Evolutionary conservation across 2,113 vertebrate genomes (phyloP).

Genomic region (Laticauda laticaudata): DNA sequence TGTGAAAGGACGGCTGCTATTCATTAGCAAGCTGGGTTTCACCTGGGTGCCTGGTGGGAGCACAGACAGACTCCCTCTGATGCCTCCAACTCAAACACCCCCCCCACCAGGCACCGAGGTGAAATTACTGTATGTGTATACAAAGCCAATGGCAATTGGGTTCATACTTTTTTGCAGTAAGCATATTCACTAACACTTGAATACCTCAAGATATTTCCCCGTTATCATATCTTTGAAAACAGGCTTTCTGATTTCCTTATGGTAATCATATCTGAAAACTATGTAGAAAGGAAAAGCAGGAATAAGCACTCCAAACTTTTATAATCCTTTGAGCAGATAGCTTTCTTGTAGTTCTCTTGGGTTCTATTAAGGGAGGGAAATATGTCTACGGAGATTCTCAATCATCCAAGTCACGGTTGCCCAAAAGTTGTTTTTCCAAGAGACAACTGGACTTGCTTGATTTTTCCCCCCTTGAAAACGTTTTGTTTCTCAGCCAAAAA

Average conservation of each 20-base stretch:
- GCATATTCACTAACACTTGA: not conserved
- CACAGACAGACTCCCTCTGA: no score
- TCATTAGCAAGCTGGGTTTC: no score
- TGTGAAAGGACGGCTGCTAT: no score
- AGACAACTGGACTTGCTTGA: not conserved
- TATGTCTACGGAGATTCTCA: not conserved
- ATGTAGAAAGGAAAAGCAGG: not conserved
- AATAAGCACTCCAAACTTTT: not conserved
- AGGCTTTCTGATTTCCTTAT: not conserved
- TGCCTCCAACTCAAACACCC: no score
- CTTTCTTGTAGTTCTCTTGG: not conserved
- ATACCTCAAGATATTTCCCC: not conserved
- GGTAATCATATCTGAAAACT: not conserved
- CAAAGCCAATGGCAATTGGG: not conserved
- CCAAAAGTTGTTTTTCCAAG: not conserved
- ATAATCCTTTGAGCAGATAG: not conserved
- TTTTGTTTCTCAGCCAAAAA: not conserved
- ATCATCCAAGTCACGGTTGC: not conserved
- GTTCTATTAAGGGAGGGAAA: not conserved
- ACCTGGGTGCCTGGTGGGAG: no score
- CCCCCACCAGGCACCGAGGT: no score
- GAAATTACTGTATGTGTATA: not conserved
- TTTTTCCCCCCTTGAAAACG: not conserved
- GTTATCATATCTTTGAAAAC: not conserved
- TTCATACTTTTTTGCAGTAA: not conserved